A percentile compares a stretch with the other conserved stretches of the same genome.
phyloP scores from a whole-genome alignment of 2,888 invertebrate genomes.

The Pammene fasciana region DNA sequence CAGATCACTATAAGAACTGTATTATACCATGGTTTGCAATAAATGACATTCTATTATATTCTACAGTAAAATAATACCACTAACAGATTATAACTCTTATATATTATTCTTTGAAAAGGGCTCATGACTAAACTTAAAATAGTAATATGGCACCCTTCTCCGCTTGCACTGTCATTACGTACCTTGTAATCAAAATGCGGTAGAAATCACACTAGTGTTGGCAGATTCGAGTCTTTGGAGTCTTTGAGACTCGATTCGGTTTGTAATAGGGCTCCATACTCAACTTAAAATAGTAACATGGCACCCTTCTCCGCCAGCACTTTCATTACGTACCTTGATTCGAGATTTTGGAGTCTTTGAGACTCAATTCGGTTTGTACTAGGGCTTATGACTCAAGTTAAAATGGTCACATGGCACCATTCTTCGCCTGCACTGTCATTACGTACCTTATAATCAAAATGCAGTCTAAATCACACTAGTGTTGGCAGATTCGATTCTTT shows the following conservation, averaged over 20 bases:
- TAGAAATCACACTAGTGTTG: background rate
- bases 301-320: too few relatives aligned
- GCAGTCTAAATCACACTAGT: background rate
- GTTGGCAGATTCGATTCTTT: background rate
- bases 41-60: too few relatives aligned
- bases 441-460: slow-evolving; percentile 22
- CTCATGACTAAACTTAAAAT: background rate
- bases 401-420: background rate
- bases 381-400: too few relatives aligned
- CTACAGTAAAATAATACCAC: too few relatives aligned
- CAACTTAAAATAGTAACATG: background rate
- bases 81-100: too few relatives aligned
- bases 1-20: too few relatives aligned
- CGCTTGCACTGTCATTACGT: slow-evolving; percentile 10
- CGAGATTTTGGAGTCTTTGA: background rate
- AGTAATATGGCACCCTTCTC: background rate
- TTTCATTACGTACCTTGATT: too few relatives aligned
- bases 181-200: slow-evolving; percentile 19
- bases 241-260: background rate
- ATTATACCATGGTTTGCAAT: too few relatives aligned
- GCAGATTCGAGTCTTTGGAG: background rate
- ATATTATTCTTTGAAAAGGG: too few relatives aligned
- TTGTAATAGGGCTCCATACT: too few relatives aligned
- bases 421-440: slow-evolving; percentile 5
- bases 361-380: background rate